phyloP scores from a whole-genome alignment of 1,140 invertebrate species.

The Zaprionus inermis region DNA sequence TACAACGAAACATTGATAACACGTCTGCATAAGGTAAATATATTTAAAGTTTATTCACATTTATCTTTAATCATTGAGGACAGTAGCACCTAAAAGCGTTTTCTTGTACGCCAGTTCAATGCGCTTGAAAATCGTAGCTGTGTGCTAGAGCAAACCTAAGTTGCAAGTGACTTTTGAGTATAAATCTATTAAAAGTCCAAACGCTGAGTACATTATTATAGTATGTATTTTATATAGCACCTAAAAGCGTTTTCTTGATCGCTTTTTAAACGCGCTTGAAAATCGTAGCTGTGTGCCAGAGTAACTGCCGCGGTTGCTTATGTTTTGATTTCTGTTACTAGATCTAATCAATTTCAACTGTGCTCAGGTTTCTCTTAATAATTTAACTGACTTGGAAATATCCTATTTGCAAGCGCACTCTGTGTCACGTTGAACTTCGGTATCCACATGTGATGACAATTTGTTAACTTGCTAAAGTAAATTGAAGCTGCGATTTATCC shows the following conservation, averaged over 20 bases:
- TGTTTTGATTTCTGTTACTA: slow-evolving; percentile 32
- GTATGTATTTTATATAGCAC: slow-evolving; percentile 13
- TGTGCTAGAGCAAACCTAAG: slow-evolving; percentile 50
- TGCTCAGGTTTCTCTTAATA: slow-evolving; percentile 29
- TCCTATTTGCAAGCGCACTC: slow-evolving; percentile 62
- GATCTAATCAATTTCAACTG: slow-evolving; percentile 48
- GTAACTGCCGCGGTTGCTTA: slow-evolving; percentile 51
- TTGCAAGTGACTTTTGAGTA: slow-evolving; percentile 47
- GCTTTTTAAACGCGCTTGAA: slow-evolving; percentile 60
- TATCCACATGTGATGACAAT: slow-evolving; percentile 66
- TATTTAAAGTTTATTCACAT: neutral
- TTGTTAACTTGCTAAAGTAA: slow-evolving; percentile 71
- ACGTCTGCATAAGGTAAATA: slow-evolving; percentile 94
- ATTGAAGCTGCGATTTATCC: slow-evolving; percentile 57
- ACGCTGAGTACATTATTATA: slow-evolving; percentile 37
- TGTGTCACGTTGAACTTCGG: slow-evolving; percentile 59
- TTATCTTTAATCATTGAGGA: too few species aligned
- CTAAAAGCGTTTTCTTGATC: slow-evolving; percentile 53
- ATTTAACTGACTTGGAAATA: neutral
- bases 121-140: slow-evolving; percentile 57
- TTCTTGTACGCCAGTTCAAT: slow-evolving; percentile 58
- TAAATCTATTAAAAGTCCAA: slow-evolving; percentile 20
- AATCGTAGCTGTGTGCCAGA: slow-evolving; percentile 77
- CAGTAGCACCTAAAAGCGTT: slow-evolving; percentile 72
- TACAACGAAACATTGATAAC: slow-evolving; percentile 97